Base-by-base conservation (phyloP, 2,888 invertebrate genomes). In the Conus canariensis region DNA sequence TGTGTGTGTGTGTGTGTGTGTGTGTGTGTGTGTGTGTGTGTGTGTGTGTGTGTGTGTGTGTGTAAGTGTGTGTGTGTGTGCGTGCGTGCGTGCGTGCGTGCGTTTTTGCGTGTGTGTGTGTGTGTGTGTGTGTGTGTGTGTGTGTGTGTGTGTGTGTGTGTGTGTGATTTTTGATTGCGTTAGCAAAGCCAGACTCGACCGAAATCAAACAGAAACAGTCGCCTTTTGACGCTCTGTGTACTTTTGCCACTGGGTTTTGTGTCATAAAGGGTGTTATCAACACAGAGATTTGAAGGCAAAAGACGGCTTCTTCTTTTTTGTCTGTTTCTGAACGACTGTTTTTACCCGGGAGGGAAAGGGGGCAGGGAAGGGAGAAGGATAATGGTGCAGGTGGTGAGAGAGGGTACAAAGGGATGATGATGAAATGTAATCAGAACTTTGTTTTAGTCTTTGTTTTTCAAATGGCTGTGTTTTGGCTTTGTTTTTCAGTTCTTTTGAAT, bases 151-250 rank as follows among this genome's bases (percentile, higher is more conserved):
- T 30, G 25, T 77, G 77, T 30, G 80, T 88, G 45, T 60, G 45
- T 58, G n/a, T 88, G 56, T 59, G 22, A 7, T n/a, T 74, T 74
- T 88, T 88, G 77, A 87, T 87, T 87, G 74, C 45, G 56, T 88
- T 88, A 88, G 88, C 56, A 8, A 70, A 77, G 88, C 88, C 22
- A 64, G 88, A 77, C 88, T 56, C n/a, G 22, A 74, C n/a, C 22
- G 56, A 77, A 88, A 88, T 87, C 74, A 87, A 74, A 87, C 25
- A 74, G 25, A 87, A 87, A 87, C 87, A 87, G 45, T 45, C 45
- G 45, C 45, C 74, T 30, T 87, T 87, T 87, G 25, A 59, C 16
- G 59, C 59, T 56, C 30, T 82, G 80, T 82, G 70, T 12, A 22
- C 22, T 70, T 70, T 10, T 70, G 16, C 22, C 8, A 22, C 7